phyloP scores from a whole-genome alignment of 2,888 invertebrate genomes.

The Stictocephala bisonia region DNA sequence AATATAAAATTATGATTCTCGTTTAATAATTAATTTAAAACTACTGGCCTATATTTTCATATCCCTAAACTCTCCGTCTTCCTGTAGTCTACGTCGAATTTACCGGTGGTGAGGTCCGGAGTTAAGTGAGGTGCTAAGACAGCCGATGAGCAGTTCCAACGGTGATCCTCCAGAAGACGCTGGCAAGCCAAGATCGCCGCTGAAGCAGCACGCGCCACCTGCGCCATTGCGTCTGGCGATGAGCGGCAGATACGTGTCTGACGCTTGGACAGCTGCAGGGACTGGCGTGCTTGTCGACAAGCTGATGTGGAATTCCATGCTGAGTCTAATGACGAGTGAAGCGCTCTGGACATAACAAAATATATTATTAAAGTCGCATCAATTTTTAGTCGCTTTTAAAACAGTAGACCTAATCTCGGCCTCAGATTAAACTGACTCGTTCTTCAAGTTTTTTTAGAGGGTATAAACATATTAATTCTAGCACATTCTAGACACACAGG shows the following conservation, averaged over 20 bases:
- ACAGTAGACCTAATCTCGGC: too few relatives aligned
- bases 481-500: too few relatives aligned
- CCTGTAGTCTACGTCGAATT: too few relatives aligned
- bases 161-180: slow-evolving; percentile 74
- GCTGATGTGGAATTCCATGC: slow-evolving; percentile 50
- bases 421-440: too few relatives aligned
- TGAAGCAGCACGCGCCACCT: slow-evolving; percentile 79
- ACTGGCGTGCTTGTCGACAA: slow-evolving; percentile 47
- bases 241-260: slow-evolving; percentile 75
- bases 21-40: too few relatives aligned
- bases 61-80: too few relatives aligned
- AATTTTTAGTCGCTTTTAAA: too few relatives aligned
- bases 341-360: slow-evolving; percentile 47
- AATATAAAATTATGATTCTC: too few relatives aligned
- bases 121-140: slow-evolving; percentile 76
- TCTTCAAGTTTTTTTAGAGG: too few relatives aligned
- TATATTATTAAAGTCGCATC: slow-evolving; percentile 2
- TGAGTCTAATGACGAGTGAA: slow-evolving; percentile 43
- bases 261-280: slow-evolving; percentile 67
- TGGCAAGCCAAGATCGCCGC: slow-evolving; percentile 78
- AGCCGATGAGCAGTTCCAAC: slow-evolving; percentile 88
- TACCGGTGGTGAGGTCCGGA: slow-evolving; percentile 84
- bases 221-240: slow-evolving; percentile 78
- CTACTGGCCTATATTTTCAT: too few relatives aligned
- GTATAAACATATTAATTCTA: too few relatives aligned